Percentiles rank a stretch among this genome's conserved stretches.
Evolutionary conservation across 1,140 invertebrate genomes (phyloP).

Genomic region (Myzus persicae): DNA sequence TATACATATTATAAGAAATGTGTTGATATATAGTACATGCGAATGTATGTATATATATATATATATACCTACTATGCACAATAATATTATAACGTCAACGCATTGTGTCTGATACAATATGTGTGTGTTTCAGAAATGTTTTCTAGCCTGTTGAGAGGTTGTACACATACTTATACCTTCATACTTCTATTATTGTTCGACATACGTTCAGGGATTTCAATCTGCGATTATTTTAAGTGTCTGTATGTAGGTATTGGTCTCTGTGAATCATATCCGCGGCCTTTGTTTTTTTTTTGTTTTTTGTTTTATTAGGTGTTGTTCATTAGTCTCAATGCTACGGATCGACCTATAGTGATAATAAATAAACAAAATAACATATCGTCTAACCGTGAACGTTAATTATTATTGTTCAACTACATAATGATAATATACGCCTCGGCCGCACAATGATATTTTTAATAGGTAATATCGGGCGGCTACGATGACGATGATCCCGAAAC

Average conservation of each 20-base stretch:
- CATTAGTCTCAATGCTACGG: constrained; percentile 44
- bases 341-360: constrained; percentile 14
- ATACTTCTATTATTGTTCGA: constrained; percentile 21
- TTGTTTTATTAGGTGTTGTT: constrained; percentile 28
- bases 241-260: background rate
- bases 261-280: background rate
- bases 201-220: background rate
- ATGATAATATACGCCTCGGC: background rate
- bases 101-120: constrained; percentile 21
- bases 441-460: background rate
- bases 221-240: background rate
- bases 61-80: background rate
- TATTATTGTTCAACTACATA: background rate
- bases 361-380: constrained; percentile 1
- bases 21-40: too few species aligned
- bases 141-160: background rate
- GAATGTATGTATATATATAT: background rate
- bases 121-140: background rate
- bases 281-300: constrained; percentile 17
- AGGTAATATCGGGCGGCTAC: background rate
- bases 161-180: background rate
- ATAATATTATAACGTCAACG: background rate
- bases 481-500: constrained; percentile 37
- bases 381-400: constrained; percentile 42
- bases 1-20: background rate